Conservation (phyloP, 2,113 vertebrate genomes). For the Podiceps cristatus region DNA sequence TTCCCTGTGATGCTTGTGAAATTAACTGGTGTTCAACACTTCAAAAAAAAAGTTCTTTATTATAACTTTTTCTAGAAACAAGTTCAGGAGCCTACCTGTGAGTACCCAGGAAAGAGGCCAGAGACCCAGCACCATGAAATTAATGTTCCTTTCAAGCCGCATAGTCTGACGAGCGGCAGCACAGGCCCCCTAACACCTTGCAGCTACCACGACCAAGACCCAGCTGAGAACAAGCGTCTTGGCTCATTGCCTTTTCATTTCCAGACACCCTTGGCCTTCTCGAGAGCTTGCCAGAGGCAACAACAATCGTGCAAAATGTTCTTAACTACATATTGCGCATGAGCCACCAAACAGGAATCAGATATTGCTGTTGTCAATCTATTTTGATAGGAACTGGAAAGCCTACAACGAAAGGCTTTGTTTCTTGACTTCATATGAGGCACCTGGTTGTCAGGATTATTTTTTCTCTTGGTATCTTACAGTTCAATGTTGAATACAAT, state of each 20-base stretch:
- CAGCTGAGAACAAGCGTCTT: accelerated
- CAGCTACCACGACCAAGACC: neutral
- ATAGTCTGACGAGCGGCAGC: neutral
- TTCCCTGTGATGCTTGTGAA: neutral
- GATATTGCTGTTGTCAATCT: neutral
- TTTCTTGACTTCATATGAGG: neutral
- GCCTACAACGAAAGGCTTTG: neutral
- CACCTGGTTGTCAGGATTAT: neutral
- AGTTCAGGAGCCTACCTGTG: neutral
- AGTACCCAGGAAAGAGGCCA: neutral
- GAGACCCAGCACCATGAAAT: neutral
- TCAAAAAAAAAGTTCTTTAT: neutral
- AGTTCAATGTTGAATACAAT: neutral
- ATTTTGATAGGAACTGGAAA: neutral
- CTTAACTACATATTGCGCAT: neutral
- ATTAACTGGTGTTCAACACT: neutral
- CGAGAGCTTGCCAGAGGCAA: neutral
- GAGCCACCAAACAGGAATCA: neutral
- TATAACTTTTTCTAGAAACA: neutral
- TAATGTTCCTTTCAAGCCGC: neutral
- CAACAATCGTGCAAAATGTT: neutral
- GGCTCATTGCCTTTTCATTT: neutral
- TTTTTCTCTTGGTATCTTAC: neutral
- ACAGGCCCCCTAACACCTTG: neutral
- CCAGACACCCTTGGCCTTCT: neutral